Evolutionary conservation across 1,140 invertebrate genomes (phyloP), one percentile per base, ranked within the genome.

Genomic region (Bombus huntii): DNA sequence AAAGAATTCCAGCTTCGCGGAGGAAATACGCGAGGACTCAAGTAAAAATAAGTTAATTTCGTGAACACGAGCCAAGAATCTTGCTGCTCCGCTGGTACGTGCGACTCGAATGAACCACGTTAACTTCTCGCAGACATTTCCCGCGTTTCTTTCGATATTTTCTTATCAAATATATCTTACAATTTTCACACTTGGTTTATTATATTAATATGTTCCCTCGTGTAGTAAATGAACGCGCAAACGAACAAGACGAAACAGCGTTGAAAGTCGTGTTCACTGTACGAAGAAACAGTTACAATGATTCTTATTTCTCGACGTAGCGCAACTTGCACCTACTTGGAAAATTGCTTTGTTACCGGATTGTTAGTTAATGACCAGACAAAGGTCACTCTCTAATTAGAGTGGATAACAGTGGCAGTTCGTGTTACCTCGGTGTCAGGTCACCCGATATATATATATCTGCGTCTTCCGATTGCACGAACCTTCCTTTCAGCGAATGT

Each of bases 11-110:
- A n/a, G n/a, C 34, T 53, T n/a, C 8, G 44, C 0, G 1, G 37
- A 13, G 28, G 10, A 73, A 44, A 37, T 42, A 59, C 31, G 72
- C 57, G 25, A 15, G 12, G 6, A 22, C 6, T 31, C 13, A 44
- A 22, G 5, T n/a, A 77, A 70, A 77, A 83, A 83, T 77, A 70
- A 53, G 34, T 78, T 42, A 83, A 77, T 42, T 65, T 18, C 2
- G 37, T 34, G 12, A 71, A 70, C n/a, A 76, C 47, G 25, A 34
- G 22, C 3, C 6, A 66, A 34, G 39, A 71, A 84, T 78, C n/a
- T 39, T 1, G 6, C 0, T 1, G 44, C 34, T 9, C 3, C 1
- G 12, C 2, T 9, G 18, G 28, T 28, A 28, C 8, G 10, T 5
- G 1, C 9, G 53, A n/a, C n/a, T 62, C 13, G 70, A 62, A 62